Evolutionary conservation across 2,113 vertebrate genomes (phyloP), one percentile per base, ranked within the genome.

Genomic region (Caretta caretta): DNA sequence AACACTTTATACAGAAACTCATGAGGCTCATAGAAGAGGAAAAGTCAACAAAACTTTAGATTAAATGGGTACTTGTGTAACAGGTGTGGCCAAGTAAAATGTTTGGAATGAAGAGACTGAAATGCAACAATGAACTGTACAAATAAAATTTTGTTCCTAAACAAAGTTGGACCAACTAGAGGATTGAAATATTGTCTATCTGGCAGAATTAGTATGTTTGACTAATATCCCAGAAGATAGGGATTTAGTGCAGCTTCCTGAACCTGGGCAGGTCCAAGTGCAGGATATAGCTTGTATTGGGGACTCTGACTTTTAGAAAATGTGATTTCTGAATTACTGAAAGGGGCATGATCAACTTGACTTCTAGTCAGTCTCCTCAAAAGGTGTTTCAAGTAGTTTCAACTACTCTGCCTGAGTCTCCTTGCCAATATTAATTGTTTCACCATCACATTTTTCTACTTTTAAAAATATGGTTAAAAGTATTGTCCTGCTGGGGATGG

Each of bases 281-380:
- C 17, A 86, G 10, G 14, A 42, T 19, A 19, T 29, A 87, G 80
- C 29, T 56, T 78, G 42, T 22, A 65, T 81, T 56, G 78, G 78
- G 79, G 53, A 72, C n/a, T 31, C 49, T 84, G 24, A 48, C 31
- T 92, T 7, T 10, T 83, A 16, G 87, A 97, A 94, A 96, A 96
- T 69, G 53, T 49, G 80, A 92, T 88, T 79, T 29, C 80, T 54
- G 87, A 92, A 88, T 84, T 80, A 84, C 69, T 65, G 56, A 84
- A 75, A 69, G 38, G 54, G 65, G 14, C 84, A 84, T 87, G 48
- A 62, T 0, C 16, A 78, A 22, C 14, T 51, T 92, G 53, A 86
- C 14, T 20, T 87, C 87, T 38, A 87, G 24, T 49, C 78, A 56
- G 35, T 82, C 38, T 27, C 25, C 83, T 6, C 87, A 87, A 87